These are phyloP conservation scores for Pomatorhinus ruficollis DNA, from an alignment of 2,113 vertebrate genomes.

Conservation along the genomic window DNA sequence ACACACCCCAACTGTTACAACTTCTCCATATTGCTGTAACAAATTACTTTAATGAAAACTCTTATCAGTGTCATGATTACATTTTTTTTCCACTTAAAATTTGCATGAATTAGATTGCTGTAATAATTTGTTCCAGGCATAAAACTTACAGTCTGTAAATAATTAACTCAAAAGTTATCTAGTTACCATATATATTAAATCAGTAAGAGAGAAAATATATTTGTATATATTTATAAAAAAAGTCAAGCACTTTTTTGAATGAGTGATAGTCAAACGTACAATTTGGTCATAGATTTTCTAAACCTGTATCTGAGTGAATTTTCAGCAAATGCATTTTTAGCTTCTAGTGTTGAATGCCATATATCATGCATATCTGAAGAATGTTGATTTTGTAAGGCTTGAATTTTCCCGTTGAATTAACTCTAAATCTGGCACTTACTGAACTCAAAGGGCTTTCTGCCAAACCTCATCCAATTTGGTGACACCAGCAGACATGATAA, in stretches of 20 bases:
- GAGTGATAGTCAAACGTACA: neutral
- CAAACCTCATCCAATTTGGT: neutral
- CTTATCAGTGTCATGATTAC: neutral
- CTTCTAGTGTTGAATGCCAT: neutral
- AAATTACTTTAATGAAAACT: neutral
- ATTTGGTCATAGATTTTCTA: neutral
- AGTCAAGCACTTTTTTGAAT: neutral
- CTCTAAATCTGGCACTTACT: conserved; percentile 12
- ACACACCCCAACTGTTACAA: neutral
- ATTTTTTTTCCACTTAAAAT: neutral
- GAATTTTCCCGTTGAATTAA: neutral
- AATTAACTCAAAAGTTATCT: neutral
- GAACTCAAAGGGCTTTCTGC: neutral
- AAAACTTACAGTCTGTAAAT: neutral
- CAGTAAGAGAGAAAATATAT: neutral
- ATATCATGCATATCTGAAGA: neutral
- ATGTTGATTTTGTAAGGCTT: neutral
- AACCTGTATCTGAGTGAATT: neutral
- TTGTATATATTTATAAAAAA: neutral
- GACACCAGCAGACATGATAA: neutral
- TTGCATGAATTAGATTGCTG: neutral
- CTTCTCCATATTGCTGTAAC: neutral
- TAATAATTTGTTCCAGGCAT: neutral
- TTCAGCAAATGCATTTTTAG: neutral
- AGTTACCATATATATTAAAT: neutral